A percentile compares a stretch with the other conserved stretches of the same genome.
phyloP scores from a whole-genome alignment of 2,888 invertebrate genomes.

The Penaeus monodon region DNA sequence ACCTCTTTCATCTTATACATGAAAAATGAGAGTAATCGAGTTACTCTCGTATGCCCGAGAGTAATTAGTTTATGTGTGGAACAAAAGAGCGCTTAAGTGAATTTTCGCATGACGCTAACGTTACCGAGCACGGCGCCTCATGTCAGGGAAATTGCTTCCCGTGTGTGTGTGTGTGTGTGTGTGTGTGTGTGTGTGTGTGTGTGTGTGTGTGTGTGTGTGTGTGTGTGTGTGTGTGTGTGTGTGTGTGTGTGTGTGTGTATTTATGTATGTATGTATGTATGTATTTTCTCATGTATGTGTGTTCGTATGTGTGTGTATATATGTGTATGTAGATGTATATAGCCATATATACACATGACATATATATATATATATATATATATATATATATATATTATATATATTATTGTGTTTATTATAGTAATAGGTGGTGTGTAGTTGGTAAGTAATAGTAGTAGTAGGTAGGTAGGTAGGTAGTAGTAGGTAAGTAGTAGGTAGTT shows the following conservation, averaged over 20 bases:
- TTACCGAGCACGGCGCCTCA: background rate
- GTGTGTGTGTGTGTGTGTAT: background rate
- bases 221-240: background rate
- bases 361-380: constrained; percentile 31
- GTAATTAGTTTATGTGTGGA: too few species aligned
- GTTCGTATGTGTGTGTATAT: background rate
- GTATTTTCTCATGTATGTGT: background rate
- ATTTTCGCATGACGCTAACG: too few species aligned
- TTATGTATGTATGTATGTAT: background rate
- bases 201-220: background rate
- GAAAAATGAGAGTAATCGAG: background rate
- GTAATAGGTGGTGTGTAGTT: too few species aligned
- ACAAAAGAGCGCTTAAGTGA: too few species aligned
- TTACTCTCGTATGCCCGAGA: background rate
- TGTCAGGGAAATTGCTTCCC: background rate
- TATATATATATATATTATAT: constrained; percentile 35
- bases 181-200: constrained; percentile 21
- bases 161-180: constrained; percentile 23
- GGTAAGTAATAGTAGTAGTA: too few species aligned
- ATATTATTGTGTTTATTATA: too few species aligned
- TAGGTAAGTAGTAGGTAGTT: too few species aligned
- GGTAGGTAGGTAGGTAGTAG: too few species aligned
- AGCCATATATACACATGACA: background rate
- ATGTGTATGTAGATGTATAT: background rate
- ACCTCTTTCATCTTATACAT: background rate